Conservation (phyloP, 2,888 invertebrate species). For the Iphiclides podalirius region DNA sequence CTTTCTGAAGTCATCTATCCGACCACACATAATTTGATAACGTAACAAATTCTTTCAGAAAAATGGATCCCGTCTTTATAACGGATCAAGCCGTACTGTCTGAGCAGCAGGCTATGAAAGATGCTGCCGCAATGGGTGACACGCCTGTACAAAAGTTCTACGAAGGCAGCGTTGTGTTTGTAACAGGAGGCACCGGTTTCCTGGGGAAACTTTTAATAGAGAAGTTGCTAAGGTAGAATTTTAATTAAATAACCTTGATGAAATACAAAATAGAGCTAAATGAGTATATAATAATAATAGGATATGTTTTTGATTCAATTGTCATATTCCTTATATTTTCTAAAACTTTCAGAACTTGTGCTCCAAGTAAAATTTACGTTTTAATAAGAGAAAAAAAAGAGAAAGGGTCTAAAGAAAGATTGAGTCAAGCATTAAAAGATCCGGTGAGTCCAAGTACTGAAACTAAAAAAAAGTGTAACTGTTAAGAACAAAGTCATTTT, state of each 20-base stretch:
- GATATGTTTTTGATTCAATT: no score
- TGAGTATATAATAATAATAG: no score
- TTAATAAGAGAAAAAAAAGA: neutral
- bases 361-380: neutral
- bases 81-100: no score
- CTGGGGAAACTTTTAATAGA: slow-evolving; percentile 95
- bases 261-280: no score
- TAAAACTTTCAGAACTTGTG: slow-evolving; percentile 4
- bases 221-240: slow-evolving; percentile 78
- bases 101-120: no score
- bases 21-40: no score
- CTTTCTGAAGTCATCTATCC: no score
- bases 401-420: neutral
- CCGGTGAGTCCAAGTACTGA: neutral
- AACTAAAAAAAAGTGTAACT: neutral
- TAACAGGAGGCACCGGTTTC: slow-evolving; percentile 95
- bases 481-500: neutral
- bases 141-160: slow-evolving; percentile 40
- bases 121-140: slow-evolving; percentile 24
- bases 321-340: neutral
- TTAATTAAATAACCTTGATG: no score
- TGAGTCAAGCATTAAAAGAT: slow-evolving; percentile 1
- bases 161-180: slow-evolving; percentile 71
- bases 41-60: no score
- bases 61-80: no score